Evolutionary conservation across 1,140 invertebrate genomes (phyloP), one percentile per base, ranked within the genome.

Genomic region (Drosophila nebulosa): DNA sequence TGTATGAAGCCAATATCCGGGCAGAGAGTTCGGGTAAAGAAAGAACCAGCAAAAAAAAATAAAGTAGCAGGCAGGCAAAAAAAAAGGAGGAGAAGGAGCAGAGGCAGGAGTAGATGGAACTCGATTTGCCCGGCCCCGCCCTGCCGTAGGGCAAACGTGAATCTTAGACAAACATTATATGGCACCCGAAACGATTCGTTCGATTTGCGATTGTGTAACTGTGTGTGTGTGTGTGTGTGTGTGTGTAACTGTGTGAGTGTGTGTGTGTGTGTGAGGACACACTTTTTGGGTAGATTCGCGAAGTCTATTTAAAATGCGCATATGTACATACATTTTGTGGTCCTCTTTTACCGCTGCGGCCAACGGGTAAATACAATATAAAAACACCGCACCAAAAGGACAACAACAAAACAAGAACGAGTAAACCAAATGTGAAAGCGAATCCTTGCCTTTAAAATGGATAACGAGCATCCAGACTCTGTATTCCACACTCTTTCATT

Each of bases 1-100:
- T 88, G 74, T 81, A 88, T 86, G 83, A 88, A 81, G 83, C 83
- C 81, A 86, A 86, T 86, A 86, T 86, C 81, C 81, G 81, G 83
- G 39, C 39, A 18, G 39, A 36, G 35, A 46, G 39, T 46, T 21
- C 39, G 39, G 39, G 39, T 18, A 21, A 46, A 46, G 39, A 46
- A 46, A 46, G 39, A 46, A 18, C 39, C 39, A 46, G 39, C 9
- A 32, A 56, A 59, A 65, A 36, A 50, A 42, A 71, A 61, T 27
- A 27, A 24, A 42, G 24, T 46, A 16, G 39, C 39, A 18, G 36
- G n/a, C n/a, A 6, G 16, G 36, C 14, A 42, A 39, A 46, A 16
- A 1, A 9, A 16, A 6, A 46, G 18, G 18, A 46, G 39, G 2
- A 9, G 39, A 6, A 46, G 18, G 18, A 10, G 1, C 7, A 46